Conservation (phyloP, 2,113 vertebrate species). For the Cyphomyrus plagiostoma region DNA sequence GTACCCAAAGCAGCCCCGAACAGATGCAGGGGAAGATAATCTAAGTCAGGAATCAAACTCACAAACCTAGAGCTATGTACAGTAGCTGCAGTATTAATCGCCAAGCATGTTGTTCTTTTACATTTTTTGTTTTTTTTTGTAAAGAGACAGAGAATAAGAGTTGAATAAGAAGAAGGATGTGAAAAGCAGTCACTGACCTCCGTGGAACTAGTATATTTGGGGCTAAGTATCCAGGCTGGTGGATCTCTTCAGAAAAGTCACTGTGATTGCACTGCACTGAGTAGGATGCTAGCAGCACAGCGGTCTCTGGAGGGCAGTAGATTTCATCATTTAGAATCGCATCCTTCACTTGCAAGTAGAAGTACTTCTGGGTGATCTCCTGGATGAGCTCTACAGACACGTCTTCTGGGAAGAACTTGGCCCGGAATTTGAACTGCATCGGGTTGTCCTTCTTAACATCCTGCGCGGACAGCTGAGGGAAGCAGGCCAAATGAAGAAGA, state of each 20-base stretch:
- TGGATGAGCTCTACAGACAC: constrained; percentile 90
- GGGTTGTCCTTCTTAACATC: constrained; percentile 82
- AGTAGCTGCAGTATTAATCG: not conserved
- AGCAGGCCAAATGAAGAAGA: constrained; percentile 4
- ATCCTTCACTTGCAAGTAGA: constrained; percentile 87
- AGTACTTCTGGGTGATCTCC: constrained; percentile 88
- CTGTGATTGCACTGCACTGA: constrained; percentile 88
- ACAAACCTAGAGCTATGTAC: not conserved
- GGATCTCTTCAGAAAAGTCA: constrained; percentile 66
- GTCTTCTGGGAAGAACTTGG: constrained; percentile 89
- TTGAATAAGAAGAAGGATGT: not conserved
- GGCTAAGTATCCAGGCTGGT: constrained; percentile 76
- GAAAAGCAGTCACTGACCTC: constrained; percentile 60
- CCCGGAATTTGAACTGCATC: constrained; percentile 83
- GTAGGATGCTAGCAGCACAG: constrained; percentile 90
- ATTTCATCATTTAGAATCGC: constrained; percentile 77
- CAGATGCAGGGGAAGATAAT: not conserved
- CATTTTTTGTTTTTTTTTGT: not conserved
- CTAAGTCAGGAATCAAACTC: not conserved
- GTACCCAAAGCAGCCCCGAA: not conserved
- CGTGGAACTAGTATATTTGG: constrained; percentile 78
- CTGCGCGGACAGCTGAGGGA: constrained; percentile 78
- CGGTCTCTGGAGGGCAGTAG: constrained; percentile 91
- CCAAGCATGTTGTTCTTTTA: not conserved
- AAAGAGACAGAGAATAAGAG: not conserved